phyloP scores from a whole-genome alignment of 2,888 invertebrate genomes.

The Drosophila gaucha region DNA sequence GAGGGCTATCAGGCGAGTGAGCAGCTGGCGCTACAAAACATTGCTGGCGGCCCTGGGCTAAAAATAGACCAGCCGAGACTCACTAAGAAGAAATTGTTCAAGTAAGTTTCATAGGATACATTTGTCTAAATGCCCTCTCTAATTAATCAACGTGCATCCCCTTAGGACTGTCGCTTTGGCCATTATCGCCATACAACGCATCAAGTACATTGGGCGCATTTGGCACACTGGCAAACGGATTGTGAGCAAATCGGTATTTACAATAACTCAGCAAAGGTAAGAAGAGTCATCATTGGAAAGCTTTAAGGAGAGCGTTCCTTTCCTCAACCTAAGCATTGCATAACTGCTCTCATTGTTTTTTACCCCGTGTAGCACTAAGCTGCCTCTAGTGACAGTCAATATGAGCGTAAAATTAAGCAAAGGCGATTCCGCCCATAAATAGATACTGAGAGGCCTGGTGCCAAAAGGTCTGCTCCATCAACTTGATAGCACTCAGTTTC shows the following conservation, averaged over 20 bases:
- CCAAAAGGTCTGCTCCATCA: slow-evolving; percentile 59
- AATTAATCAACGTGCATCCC: not conserved
- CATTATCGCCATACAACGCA: slow-evolving; percentile 87
- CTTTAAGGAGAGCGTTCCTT: not conserved
- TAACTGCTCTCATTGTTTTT: slow-evolving; percentile 50
- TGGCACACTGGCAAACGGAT: slow-evolving; percentile 88
- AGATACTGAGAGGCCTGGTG: slow-evolving; percentile 39
- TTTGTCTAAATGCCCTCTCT: not conserved
- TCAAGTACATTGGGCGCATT: slow-evolving; percentile 88
- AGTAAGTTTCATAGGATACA: slow-evolving; percentile 67
- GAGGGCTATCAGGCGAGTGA: slow-evolving; percentile 84
- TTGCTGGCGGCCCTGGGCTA: slow-evolving; percentile 29
- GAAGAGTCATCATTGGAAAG: slow-evolving; percentile 18
- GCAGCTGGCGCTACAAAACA: slow-evolving; percentile 73
- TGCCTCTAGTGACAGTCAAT: slow-evolving; percentile 81
- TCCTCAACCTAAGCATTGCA: slow-evolving; percentile 29
- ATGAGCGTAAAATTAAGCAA: slow-evolving; percentile 80
- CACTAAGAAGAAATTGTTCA: slow-evolving; percentile 82
- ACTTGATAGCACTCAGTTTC: slow-evolving; percentile 25
- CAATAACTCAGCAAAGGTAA: slow-evolving; percentile 84
- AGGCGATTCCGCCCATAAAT: slow-evolving; percentile 64
- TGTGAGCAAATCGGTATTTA: slow-evolving; percentile 85
- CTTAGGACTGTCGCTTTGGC: slow-evolving; percentile 86
- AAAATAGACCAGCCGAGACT: slow-evolving; percentile 42
- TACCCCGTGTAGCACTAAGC: slow-evolving; percentile 62